A percentile compares a stretch with the other conserved stretches of the same genome.
Conservation (phyloP, 2,888 invertebrate species). For the Hypsopygia costalis region DNA sequence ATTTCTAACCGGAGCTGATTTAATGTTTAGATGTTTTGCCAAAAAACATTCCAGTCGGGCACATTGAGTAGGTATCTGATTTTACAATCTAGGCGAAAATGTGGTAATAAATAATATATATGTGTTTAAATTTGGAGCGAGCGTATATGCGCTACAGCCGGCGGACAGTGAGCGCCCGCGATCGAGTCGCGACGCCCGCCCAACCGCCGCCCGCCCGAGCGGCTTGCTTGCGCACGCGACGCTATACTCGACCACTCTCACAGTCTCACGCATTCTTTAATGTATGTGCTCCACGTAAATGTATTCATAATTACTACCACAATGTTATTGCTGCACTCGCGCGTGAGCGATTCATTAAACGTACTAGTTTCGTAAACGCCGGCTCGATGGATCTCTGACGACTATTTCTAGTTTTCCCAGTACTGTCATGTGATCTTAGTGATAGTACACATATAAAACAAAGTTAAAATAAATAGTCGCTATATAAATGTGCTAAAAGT, state of each 20-base stretch:
- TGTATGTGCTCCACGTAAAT: constrained; percentile 4
- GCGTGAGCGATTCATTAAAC: constrained; percentile 45
- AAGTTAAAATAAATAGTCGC: too few relatives aligned
- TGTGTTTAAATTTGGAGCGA: constrained; percentile 43
- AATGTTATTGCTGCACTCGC: constrained; percentile 21
- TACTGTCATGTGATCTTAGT: too few relatives aligned
- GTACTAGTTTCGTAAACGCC: constrained; percentile 15
- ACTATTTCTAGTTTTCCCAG: too few relatives aligned
- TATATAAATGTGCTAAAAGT: too few relatives aligned
- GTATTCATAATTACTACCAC: neutral
- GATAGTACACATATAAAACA: too few relatives aligned
- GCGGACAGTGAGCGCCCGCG: constrained; percentile 40
- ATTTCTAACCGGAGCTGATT: constrained; percentile 26
- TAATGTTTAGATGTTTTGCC: constrained; percentile 42
- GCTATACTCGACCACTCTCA: neutral
- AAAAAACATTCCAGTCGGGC: constrained; percentile 44
- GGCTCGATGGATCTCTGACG: neutral
- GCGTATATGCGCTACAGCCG: constrained; percentile 26
- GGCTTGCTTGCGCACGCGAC: neutral
- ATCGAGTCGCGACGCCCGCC: constrained; percentile 29
- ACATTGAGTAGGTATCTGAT: constrained; percentile 39
- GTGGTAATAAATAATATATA: constrained; percentile 63
- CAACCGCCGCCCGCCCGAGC: constrained; percentile 1
- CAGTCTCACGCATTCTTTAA: constrained; percentile 13
- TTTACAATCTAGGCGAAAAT: constrained; percentile 57